A percentile compares a stretch with the other conserved stretches of the same genome.
Evolutionary conservation across 1,140 invertebrate species (phyloP).

Genomic region (Drosophila punjabiensis): DNA sequence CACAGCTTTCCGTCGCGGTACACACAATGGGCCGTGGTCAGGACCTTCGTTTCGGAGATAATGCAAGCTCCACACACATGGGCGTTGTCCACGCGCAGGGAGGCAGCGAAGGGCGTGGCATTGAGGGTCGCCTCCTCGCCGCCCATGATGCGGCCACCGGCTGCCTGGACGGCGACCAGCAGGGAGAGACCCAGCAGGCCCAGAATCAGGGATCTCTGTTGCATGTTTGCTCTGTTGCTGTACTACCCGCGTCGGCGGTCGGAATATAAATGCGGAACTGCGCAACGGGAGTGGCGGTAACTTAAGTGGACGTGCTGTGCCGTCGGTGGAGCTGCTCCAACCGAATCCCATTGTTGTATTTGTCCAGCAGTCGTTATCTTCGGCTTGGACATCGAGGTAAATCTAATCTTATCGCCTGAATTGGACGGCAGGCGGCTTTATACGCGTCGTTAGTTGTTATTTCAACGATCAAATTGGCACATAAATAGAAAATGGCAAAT

Average conservation of each 20-base stretch:
- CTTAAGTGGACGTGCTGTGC: slow-evolving; percentile 7
- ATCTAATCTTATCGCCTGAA: slow-evolving; percentile 67
- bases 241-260: background rate
- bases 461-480: slow-evolving; percentile 37
- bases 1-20: slow-evolving; percentile 58
- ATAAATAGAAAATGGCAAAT: slow-evolving; percentile 19
- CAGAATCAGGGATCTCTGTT: slow-evolving; percentile 1
- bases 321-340: background rate
- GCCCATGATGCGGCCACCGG: slow-evolving; percentile 60
- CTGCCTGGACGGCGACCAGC: background rate
- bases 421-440: slow-evolving; percentile 35
- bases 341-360: background rate
- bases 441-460: slow-evolving; percentile 43
- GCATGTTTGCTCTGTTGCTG: background rate
- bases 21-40: slow-evolving; percentile 76
- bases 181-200: slow-evolving; percentile 8
- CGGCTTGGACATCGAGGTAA: slow-evolving; percentile 20
- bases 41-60: slow-evolving; percentile 35
- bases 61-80: slow-evolving; percentile 74
- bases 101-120: slow-evolving; percentile 61
- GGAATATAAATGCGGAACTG: slow-evolving; percentile 26
- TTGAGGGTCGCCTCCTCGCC: slow-evolving; percentile 57
- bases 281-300: slow-evolving; percentile 29
- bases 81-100: slow-evolving; percentile 70
- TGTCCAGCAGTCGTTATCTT: slow-evolving; percentile 29